A percentile compares a stretch with the other conserved stretches of the same genome.
These are phyloP conservation scores for Phrynosoma platyrhinos DNA, from an alignment of 2,113 vertebrate genomes.

Conservation along the genomic window DNA sequence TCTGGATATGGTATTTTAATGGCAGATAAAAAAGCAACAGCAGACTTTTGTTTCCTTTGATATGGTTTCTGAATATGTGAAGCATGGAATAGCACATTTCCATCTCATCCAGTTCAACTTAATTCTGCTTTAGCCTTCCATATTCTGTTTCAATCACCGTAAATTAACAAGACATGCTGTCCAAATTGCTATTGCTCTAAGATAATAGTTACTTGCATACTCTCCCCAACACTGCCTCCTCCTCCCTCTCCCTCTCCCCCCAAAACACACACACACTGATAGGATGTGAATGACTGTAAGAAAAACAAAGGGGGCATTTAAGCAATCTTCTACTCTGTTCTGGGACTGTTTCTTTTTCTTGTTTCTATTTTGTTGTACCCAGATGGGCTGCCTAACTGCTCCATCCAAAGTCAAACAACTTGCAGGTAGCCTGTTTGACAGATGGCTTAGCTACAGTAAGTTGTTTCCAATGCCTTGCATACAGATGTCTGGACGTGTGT, in stretches of 20 bases:
- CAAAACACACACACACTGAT: neutral
- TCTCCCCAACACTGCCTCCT: no score
- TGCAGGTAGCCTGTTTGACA: neutral
- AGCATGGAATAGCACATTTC: neutral
- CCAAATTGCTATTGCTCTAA: neutral
- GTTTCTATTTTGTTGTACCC: neutral
- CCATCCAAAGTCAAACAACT: conserved; percentile 14
- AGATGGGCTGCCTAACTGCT: neutral
- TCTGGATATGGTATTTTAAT: no score
- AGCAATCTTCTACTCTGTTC: neutral
- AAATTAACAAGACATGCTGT: neutral
- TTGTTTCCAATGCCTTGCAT: neutral
- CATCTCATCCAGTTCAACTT: neutral
- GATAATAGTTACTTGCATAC: neutral
- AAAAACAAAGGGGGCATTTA: neutral
- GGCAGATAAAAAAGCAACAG: neutral
- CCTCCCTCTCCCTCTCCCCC: neutral
- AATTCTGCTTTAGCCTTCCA: neutral
- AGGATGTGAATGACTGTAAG: neutral
- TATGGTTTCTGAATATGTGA: no score
- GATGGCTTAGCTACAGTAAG: neutral
- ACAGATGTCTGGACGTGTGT: conserved; percentile 1
- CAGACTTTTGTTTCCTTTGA: neutral
- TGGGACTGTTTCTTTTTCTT: neutral
- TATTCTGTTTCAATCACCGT: neutral